Evolutionary conservation across 2,113 vertebrate genomes (phyloP), one percentile per base, ranked within the genome.

Genomic region (Thamnaconus septentrionalis): DNA sequence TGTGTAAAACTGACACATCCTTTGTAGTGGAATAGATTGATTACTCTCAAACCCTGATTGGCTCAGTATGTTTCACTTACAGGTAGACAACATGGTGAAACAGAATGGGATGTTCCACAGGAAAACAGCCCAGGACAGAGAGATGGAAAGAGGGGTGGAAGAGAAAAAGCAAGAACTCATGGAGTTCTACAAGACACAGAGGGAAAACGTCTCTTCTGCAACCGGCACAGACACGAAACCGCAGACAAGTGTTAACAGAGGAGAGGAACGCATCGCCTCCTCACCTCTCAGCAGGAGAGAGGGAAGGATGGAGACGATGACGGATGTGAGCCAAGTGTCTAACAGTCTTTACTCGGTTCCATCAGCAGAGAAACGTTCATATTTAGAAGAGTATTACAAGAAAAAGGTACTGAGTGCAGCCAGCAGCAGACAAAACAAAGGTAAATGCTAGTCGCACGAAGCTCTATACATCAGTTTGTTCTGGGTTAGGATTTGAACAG

Each of bases 71-170:
- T 0, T 71, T 52, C 8, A 50, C 48, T 4, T n/a, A 61, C 71
- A 93, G 92, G 86, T 92, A 53, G 87, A 92, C 31, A 44, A 50
- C 4, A 79, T 92, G 82, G 83, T 79, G 1, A 41, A 64, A 56
- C 56, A 18, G 56, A 84, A 78, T 0, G 88, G 90, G 1, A 75
- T 81, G 4, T 87, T 64, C 67, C 47, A 43, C 45, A 6, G 70
- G 42, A 81, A 82, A 62, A 66, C 83, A 3, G n/a, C 10, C n/a
- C 58, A 69, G 58, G 76, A 80, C 5, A 75, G 39, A 45, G 71
- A 77, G 4, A 42, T 79, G 56, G 85, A 82, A 31, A 71, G 56
- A 42, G 61, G 10, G 41, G 67, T 70, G 12, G 31, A 11, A 51
- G 73, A 73, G 6, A 53, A 54, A 62, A 80, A 75, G 9, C 11